Evolutionary conservation across 92 coral and sea anemone genomes (phyloP), one percentile per base, ranked within the genome.

Genomic region (Nematostella vectensis): DNA sequence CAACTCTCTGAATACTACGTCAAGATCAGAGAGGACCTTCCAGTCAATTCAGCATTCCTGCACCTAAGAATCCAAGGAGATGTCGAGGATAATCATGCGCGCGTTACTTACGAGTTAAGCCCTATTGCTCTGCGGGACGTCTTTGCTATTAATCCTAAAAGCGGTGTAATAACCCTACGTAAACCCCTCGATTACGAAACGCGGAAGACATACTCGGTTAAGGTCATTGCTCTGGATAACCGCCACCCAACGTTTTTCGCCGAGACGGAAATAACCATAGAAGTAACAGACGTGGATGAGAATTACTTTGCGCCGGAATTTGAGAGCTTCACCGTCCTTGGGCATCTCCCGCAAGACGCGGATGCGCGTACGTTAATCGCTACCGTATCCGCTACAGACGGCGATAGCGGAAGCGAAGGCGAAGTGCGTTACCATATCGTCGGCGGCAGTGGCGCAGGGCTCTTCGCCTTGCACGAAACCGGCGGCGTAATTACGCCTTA

Each of bases 1-100:
- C 78, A 73, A 42, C 77, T 74, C 19, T 61, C 58, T 16, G 24
- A 70, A 11, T 85, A 81, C 62, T 86, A 77, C 36, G 93, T 78
- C 42, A 75, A 87, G 70, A 76, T 91, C 12, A 74, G 96, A 29
- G 93, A 91, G 54, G 98, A 91, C 70, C 67, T 91, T 61, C 95
- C 98, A 6, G 71, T 82, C 24, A 80, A 80, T 10, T 81, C 88
- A 16, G 84, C 77, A 3, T 42, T 86, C 68, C 72, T 81, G 21
- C 85, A 76, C 30, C 83, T 83, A 19, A 56, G 68, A 28, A 82
- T 83, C 17, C 63, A 58, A 47, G 54, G 48, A 19, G 63, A 48
- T 25, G 74, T 39, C 6, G 59, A 50, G 37, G 63, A 61, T 57
- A 67, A 30, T 19, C 55, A 74, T 50, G 45, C 67, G 20, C 23